A percentile compares a stretch with the other conserved stretches of the same genome.
Evolutionary conservation across 2,113 vertebrate species (phyloP).

Genomic region (Egretta garzetta): DNA sequence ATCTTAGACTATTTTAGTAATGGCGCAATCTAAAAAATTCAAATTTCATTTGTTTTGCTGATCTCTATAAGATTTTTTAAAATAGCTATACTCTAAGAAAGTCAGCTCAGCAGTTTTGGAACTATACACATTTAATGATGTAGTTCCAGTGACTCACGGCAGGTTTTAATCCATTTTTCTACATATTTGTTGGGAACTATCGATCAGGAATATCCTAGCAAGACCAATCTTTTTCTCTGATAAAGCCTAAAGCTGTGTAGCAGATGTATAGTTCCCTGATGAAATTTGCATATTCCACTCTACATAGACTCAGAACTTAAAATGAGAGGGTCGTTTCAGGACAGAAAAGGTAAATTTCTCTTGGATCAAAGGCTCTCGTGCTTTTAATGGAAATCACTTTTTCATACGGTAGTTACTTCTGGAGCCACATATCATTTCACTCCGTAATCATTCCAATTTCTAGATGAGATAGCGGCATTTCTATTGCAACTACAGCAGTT

Average conservation of each 20-base stretch:
- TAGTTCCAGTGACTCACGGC: not conserved
- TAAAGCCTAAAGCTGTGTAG: not conserved
- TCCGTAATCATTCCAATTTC: not conserved
- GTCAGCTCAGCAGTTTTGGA: not conserved
- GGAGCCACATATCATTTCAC: not conserved
- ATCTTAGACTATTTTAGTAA: not conserved
- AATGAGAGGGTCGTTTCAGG: slow-evolving; percentile 6
- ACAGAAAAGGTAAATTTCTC: not conserved
- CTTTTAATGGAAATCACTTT: slow-evolving; percentile 14
- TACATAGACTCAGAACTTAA: not conserved
- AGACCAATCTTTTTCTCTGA: not conserved
- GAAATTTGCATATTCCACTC: not conserved
- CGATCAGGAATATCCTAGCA: not conserved
- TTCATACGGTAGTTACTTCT: not conserved
- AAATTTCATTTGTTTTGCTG: not conserved
- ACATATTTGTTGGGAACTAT: not conserved
- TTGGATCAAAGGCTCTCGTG: not conserved
- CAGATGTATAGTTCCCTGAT: not conserved
- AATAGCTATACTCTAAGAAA: not conserved
- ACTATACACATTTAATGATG: not conserved
- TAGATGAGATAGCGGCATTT: not conserved
- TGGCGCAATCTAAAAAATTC: not conserved
- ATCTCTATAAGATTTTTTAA: not conserved
- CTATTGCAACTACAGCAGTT: not conserved
- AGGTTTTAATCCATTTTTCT: not conserved